Evolutionary conservation across 2,888 invertebrate genomes (phyloP).

Genomic region (Diadromus collaris): DNA sequence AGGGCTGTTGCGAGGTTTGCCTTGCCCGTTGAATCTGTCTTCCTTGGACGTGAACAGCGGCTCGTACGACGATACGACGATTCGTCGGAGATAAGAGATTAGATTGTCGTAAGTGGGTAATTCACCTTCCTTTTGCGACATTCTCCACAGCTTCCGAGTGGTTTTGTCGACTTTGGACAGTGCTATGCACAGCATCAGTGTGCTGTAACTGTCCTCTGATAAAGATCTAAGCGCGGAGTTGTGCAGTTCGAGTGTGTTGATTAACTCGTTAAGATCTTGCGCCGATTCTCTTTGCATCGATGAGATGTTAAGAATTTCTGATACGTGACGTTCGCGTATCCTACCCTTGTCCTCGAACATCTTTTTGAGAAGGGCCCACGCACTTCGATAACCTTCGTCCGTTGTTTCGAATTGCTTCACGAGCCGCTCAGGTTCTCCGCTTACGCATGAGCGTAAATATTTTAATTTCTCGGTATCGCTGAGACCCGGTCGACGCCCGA

Average conservation of each 20-base stretch:
- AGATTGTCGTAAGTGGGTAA: slow-evolving; percentile 34
- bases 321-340: slow-evolving; percentile 18
- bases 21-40: not conserved
- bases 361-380: slow-evolving; percentile 13
- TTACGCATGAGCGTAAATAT: slow-evolving; percentile 32
- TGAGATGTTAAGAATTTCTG: slow-evolving; percentile 3
- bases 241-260: slow-evolving; percentile 48
- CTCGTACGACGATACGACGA: slow-evolving; percentile 5
- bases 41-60: not conserved
- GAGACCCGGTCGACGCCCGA: slow-evolving; percentile 37
- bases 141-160: slow-evolving; percentile 9
- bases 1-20: not conserved
- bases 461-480: slow-evolving; percentile 16
- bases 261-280: not conserved
- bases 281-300: slow-evolving; percentile 13
- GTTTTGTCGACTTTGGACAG: slow-evolving; percentile 22
- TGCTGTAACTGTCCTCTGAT: not conserved
- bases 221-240: too few relatives aligned
- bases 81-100: slow-evolving; percentile 9
- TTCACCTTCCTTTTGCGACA: not conserved
- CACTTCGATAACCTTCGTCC: slow-evolving; percentile 7
- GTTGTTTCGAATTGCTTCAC: slow-evolving; percentile 22
- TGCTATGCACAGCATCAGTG: not conserved
- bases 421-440: slow-evolving; percentile 25
- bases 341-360: slow-evolving; percentile 24